Conservation (phyloP, 1,140 invertebrate species). For the Hycleus cichorii region DNA sequence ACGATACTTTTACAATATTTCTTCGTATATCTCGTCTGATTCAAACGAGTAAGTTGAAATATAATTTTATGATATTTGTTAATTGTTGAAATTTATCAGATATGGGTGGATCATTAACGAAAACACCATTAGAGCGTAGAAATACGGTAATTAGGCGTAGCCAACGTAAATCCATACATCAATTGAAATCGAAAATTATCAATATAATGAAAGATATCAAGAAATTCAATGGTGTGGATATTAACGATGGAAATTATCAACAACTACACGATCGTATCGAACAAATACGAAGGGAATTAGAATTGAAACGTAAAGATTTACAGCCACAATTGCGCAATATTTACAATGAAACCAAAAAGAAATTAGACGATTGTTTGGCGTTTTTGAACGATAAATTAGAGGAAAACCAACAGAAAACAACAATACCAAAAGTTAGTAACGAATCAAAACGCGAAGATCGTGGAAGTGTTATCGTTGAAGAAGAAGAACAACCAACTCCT, state of each 20-base stretch:
- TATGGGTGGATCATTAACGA: constrained; percentile 24
- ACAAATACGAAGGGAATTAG: constrained; percentile 16
- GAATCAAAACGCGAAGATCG: background rate
- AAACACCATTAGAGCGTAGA: constrained; percentile 26
- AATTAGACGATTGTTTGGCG: constrained; percentile 16
- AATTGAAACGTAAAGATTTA: constrained; percentile 10
- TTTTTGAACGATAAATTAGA: constrained; percentile 14
- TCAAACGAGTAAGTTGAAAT: too few relatives aligned
- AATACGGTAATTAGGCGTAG: constrained; percentile 22
- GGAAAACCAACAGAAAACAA: constrained; percentile 21
- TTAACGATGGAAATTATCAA: constrained; percentile 18
- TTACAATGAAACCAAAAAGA: constrained; percentile 20
- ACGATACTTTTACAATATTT: too few relatives aligned
- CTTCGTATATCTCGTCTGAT: too few relatives aligned
- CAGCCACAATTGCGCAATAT: constrained; percentile 23
- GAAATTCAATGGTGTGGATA: constrained; percentile 25
- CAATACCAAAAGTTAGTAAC: background rate
- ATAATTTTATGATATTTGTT: too few relatives aligned
- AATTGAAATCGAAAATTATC: constrained; percentile 18
- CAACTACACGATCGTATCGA: constrained; percentile 19
- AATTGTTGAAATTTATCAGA: too few relatives aligned
- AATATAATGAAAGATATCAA: constrained; percentile 24
- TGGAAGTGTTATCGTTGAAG: background rate
- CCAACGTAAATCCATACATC: constrained; percentile 24
- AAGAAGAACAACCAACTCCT: background rate